Evolutionary conservation across 2,888 invertebrate species (phyloP), one percentile per base, ranked within the genome.

Genomic region (Notocelia uddmanniana): DNA sequence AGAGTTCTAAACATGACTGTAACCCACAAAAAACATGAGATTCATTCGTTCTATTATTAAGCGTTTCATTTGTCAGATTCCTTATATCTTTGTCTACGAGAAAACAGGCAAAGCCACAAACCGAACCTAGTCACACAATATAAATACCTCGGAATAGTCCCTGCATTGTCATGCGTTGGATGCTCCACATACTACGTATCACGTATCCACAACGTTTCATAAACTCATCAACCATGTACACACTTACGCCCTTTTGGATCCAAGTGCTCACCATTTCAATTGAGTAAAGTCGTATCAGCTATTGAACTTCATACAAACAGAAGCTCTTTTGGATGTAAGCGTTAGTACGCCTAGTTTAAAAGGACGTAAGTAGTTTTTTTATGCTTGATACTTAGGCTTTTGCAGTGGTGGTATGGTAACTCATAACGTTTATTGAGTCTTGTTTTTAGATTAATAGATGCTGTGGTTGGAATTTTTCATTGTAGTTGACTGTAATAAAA

Each of bases 131-230:
- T 37, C 13, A 37, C 37, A 37, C 37, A 13, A 52, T 52, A 52
- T 52, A 52, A 11, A 52, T 52, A 52, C 21, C 23, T 6, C 26
- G 15, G 23, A 54, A 54, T 54, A 23, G 23, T 15, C 23, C 6
- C 54, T 54, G 54, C 54, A 26, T 54, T 23, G 26, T 54, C 54
- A 21, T 8, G 54, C 54, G 13, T 23, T 6, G 54, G 26, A 54
- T n/a, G 26, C 26, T 9, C 54, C 54, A 54, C 23, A 26, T 54
- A 54, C 13, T 13, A 15, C 5, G 6, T 15, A n/a, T n/a, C n/a
- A 15, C 23, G 23, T 15, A 23, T 3, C 54, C 15, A 23, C 6
- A 54, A 26, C 15, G 54, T 15, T 19, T 3, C 23, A 54, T 54
- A 8, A 6, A 23, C 54, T 9, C 15, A 13, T 23, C 15, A 23